These are phyloP conservation scores for Astreopora myriophthalma DNA, from an alignment of 64 coral and sea anemone genomes.

Conservation along the genomic window DNA sequence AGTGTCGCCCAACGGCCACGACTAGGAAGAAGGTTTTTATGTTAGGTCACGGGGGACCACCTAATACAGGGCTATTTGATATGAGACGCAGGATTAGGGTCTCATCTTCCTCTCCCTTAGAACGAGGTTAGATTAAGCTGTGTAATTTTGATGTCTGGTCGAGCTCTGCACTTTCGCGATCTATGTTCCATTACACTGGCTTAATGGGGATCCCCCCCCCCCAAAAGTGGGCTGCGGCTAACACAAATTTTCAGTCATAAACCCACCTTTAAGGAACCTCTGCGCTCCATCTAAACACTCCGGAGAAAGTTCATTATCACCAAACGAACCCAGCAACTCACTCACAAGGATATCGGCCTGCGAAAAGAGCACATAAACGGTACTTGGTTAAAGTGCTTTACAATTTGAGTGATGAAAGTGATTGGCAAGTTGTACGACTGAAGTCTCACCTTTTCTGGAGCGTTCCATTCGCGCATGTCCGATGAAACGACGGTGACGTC, in stretches of 20 bases:
- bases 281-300: slow-evolving; percentile 96
- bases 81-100: too few relatives aligned
- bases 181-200: too few relatives aligned
- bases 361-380: not conserved
- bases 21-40: not conserved
- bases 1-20: too few relatives aligned
- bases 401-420: not conserved
- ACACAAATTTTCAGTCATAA: not conserved
- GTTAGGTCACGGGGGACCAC: too few relatives aligned
- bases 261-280: slow-evolving; percentile 84
- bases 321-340: slow-evolving; percentile 94
- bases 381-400: not conserved
- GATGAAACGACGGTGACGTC: slow-evolving; percentile 94
- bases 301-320: slow-evolving; percentile 93
- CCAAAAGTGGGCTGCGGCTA: too few relatives aligned
- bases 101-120: too few relatives aligned
- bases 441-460: slow-evolving; percentile 82
- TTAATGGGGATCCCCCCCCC: too few relatives aligned
- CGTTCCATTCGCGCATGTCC: slow-evolving; percentile 96
- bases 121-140: too few relatives aligned
- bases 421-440: not conserved
- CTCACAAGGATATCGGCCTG: slow-evolving; percentile 96
- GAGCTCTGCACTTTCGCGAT: too few relatives aligned
- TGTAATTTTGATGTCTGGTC: too few relatives aligned
- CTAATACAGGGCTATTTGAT: too few relatives aligned